phyloP scores from a whole-genome alignment of 23 tunicate genomes.

The Ciona savignyi region DNA sequence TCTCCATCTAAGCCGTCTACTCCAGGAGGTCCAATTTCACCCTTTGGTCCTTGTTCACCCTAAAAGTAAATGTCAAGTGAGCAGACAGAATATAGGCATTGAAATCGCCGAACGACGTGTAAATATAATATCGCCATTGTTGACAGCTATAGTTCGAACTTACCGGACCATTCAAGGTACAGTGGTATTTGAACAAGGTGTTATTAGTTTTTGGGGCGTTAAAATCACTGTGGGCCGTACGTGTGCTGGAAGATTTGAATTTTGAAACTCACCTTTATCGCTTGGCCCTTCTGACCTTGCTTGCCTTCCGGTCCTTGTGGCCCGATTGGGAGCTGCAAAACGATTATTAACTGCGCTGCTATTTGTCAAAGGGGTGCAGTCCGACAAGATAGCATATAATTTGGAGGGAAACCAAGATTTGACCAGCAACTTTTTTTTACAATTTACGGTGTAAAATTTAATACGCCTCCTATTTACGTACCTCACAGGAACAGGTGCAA shows the following conservation, averaged over 20 bases:
- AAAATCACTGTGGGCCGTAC: too few relatives aligned
- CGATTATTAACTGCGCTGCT: background rate
- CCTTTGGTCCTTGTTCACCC: slow-evolving; percentile 27
- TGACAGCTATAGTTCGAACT: background rate
- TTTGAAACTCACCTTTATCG: slow-evolving; percentile 10
- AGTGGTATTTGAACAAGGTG: background rate
- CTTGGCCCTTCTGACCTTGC: slow-evolving; percentile 24
- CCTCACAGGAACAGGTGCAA: slow-evolving; percentile 80
- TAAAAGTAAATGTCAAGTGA: background rate
- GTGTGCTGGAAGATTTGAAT: too few relatives aligned
- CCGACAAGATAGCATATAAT: background rate
- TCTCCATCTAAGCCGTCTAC: slow-evolving; percentile 18
- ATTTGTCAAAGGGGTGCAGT: background rate
- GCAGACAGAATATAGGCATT: too few relatives aligned
- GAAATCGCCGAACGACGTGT: too few relatives aligned
- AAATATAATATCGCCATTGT: too few relatives aligned
- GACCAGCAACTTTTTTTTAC: background rate
- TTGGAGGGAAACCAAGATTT: too few relatives aligned
- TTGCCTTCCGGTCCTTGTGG: slow-evolving; percentile 30
- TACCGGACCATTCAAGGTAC: too few relatives aligned
- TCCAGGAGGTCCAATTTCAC: slow-evolving; percentile 21
- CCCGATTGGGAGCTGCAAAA: slow-evolving; percentile 47
- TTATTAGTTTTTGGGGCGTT: too few relatives aligned
- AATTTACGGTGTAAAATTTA: too few relatives aligned
- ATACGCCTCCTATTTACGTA: too few relatives aligned